Conservation (phyloP, 2,888 invertebrate species). For the Smittia sp. region DNA sequence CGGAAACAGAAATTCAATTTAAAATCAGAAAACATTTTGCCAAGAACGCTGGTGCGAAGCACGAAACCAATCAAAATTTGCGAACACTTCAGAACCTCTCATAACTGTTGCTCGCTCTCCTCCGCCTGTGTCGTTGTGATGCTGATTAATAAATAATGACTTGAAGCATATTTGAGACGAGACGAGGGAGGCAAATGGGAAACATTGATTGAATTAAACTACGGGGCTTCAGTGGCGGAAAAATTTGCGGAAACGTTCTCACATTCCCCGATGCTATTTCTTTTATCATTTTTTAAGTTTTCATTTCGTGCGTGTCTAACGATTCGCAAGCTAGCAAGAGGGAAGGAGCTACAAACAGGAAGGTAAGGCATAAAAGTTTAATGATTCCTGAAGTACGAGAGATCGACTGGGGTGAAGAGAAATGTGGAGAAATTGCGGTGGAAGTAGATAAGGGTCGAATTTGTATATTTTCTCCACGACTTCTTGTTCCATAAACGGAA, state of each 20-base stretch:
- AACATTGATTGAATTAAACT: slow-evolving; percentile 29
- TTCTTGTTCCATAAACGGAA: not conserved
- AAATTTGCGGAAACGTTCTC: slow-evolving; percentile 1
- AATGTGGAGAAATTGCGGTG: not conserved
- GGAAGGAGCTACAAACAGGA: not conserved
- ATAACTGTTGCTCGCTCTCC: slow-evolving; percentile 15
- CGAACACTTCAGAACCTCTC: not conserved
- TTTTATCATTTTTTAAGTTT: slow-evolving; percentile 22
- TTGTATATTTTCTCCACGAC: not conserved
- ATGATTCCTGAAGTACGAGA: not conserved
- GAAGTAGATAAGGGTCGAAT: slow-evolving; percentile 12
- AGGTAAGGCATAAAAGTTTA: slow-evolving; percentile 4
- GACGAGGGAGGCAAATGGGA: not conserved
- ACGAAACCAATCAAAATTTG: not conserved
- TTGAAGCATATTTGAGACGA: no score
- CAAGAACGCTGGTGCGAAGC: not conserved
- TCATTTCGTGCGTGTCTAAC: slow-evolving; percentile 28
- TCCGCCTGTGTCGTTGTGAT: not conserved
- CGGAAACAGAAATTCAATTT: not conserved
- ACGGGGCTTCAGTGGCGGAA: not conserved
- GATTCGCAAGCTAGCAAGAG: not conserved
- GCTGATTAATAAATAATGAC: slow-evolving; percentile 25
- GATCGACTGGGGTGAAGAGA: slow-evolving; percentile 1
- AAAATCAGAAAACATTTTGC: not conserved
- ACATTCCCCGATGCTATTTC: not conserved